Conservation (phyloP, 92 coral and sea anemone genomes). For the Phenganax stokvisi region DNA sequence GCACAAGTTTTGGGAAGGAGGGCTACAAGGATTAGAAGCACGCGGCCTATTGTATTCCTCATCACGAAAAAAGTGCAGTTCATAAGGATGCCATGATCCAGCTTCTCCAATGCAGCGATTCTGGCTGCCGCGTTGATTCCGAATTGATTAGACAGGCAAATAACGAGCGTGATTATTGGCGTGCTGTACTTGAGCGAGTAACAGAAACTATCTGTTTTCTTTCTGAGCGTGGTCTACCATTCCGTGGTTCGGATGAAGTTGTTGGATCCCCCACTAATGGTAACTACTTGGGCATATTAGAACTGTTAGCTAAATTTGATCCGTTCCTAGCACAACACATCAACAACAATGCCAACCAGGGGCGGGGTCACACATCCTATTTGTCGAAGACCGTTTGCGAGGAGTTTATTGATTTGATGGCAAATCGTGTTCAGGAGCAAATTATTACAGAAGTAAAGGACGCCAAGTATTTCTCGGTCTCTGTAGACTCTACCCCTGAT, state of each 20-base stretch:
- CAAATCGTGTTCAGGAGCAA: too few species aligned
- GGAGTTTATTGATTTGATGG: too few species aligned
- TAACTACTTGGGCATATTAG: too few species aligned
- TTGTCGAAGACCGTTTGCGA: too few species aligned
- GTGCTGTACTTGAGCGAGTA: too few species aligned
- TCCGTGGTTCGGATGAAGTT: not conserved
- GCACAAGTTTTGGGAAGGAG: not conserved
- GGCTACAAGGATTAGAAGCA: slow-evolving; percentile 4
- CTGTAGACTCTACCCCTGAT: not conserved
- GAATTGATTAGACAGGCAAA: not conserved
- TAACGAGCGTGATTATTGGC: not conserved
- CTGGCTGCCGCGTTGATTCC: not conserved
- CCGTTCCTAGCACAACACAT: too few species aligned
- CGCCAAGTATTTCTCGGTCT: not conserved
- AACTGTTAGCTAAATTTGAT: too few species aligned
- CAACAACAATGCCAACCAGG: not conserved
- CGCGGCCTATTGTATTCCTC: not conserved
- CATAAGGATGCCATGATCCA: not conserved
- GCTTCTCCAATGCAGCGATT: not conserved
- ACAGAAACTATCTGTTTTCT: too few species aligned
- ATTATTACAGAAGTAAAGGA: not conserved
- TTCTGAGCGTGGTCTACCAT: not conserved
- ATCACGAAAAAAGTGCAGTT: not conserved
- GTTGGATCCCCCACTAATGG: too few species aligned
- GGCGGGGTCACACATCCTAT: not conserved